Conservation (phyloP, 2,113 vertebrate species). For the Corythaeola cristata region DNA sequence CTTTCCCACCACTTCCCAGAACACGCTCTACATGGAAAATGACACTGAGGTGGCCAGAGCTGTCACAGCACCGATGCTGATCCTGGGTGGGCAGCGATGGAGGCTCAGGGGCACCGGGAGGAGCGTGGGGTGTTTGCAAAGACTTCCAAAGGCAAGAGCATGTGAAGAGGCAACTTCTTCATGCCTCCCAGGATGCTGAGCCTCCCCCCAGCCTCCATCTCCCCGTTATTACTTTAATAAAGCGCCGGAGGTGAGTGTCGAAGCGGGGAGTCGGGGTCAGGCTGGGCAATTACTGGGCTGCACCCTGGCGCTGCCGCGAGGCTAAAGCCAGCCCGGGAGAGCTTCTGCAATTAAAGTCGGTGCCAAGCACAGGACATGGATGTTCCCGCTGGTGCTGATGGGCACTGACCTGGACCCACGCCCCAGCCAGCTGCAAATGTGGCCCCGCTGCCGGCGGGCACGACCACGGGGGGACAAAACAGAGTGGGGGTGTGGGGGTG, state of each 20-base stretch:
- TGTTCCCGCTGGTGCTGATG: accelerated
- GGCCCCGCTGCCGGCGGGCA: not conserved
- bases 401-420: not conserved
- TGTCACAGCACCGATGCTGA: accelerated
- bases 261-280: not conserved
- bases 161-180: not conserved
- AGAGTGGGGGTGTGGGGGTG: not conserved
- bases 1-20: not conserved
- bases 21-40: accelerated
- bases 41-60: not conserved
- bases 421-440: accelerated
- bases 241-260: not conserved
- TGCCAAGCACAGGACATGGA: accelerated
- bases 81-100: not conserved
- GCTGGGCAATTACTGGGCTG: not conserved
- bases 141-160: not conserved
- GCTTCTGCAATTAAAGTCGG: not conserved
- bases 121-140: accelerated
- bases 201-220: accelerated
- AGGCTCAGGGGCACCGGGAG: not conserved
- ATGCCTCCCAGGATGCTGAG: not conserved
- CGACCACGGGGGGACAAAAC: accelerated
- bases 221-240: not conserved
- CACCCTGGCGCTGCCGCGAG: accelerated
- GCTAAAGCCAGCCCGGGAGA: not conserved